phyloP scores from a whole-genome alignment of 1,140 invertebrate genomes.

The Schlechtendalia chinensis region DNA sequence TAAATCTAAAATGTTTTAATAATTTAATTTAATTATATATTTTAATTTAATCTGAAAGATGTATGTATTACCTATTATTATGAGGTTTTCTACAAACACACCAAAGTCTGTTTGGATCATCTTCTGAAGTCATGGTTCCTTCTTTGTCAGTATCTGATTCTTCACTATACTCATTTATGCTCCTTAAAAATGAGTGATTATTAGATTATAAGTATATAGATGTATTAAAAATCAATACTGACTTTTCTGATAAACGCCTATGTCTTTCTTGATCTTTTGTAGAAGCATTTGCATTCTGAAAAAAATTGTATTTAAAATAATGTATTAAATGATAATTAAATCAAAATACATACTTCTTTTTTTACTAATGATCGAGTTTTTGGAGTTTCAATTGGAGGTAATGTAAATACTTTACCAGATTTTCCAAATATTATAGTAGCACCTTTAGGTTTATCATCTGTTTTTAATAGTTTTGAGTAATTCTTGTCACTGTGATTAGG shows the following conservation, averaged over 20 bases:
- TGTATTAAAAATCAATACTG: neutral
- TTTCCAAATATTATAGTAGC: slow-evolving; percentile 34
- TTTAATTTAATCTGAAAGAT: neutral
- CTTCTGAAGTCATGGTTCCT: slow-evolving; percentile 64
- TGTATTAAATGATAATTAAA: neutral
- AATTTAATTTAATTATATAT: neutral
- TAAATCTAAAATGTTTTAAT: slow-evolving; percentile 63
- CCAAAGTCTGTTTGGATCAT: slow-evolving; percentile 92
- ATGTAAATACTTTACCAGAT: slow-evolving; percentile 32
- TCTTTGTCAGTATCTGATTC: slow-evolving; percentile 50
- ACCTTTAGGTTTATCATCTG: slow-evolving; percentile 16
- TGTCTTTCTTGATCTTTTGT: slow-evolving; percentile 35
- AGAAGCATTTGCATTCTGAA: slow-evolving; percentile 26
- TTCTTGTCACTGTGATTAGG: slow-evolving; percentile 16
- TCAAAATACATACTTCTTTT: slow-evolving; percentile 39
- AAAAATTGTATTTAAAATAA: neutral
- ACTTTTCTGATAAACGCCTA: slow-evolving; percentile 34
- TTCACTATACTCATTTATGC: slow-evolving; percentile 37
- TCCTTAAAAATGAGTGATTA: slow-evolving; percentile 2
- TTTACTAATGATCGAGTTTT: slow-evolving; percentile 46
- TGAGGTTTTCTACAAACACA: slow-evolving; percentile 94
- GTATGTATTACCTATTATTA: slow-evolving; percentile 68
- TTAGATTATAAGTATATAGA: neutral
- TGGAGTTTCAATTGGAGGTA: slow-evolving; percentile 39
- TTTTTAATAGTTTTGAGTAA: neutral